Conservation (phyloP, 2,888 invertebrate genomes). For the Melieria crassipennis region DNA sequence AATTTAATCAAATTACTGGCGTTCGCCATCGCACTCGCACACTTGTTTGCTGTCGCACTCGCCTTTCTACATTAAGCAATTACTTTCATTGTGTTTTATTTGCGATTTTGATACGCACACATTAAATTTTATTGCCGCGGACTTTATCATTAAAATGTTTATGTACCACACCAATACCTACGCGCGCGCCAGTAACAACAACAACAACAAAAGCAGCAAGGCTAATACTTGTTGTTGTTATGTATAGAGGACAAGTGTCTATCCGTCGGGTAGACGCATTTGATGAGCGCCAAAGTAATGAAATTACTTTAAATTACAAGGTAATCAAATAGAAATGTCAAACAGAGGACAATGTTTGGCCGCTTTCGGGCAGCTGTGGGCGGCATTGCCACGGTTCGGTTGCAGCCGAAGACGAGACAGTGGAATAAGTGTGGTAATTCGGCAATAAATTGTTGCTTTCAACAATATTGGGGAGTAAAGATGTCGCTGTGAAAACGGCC, state of each 20-base stretch:
- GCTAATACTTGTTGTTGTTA: no score
- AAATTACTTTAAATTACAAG: constrained; percentile 8
- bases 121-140: constrained; percentile 37
- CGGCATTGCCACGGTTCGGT: no score
- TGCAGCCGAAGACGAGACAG: no score
- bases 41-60: background rate
- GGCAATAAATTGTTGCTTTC: no score
- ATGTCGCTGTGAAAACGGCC: background rate
- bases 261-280: no score
- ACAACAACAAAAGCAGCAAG: no score
- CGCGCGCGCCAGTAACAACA: background rate
- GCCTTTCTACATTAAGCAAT: constrained; percentile 10
- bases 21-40: constrained; percentile 16
- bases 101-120: constrained; percentile 15
- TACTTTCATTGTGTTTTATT: constrained; percentile 18
- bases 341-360: constrained; percentile 18
- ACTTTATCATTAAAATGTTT: constrained; percentile 30
- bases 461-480: background rate
- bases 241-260: no score
- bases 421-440: no score
- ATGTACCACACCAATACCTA: constrained; percentile 5
- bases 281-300: background rate
- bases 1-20: constrained; percentile 25
- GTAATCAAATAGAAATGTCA: constrained; percentile 35
- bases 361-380: no score